Percentiles rank a stretch among this genome's conserved stretches.
These are phyloP conservation scores for Drosophila buzzatii DNA, from an alignment of 2,888 invertebrate species.

Conservation along the genomic window DNA sequence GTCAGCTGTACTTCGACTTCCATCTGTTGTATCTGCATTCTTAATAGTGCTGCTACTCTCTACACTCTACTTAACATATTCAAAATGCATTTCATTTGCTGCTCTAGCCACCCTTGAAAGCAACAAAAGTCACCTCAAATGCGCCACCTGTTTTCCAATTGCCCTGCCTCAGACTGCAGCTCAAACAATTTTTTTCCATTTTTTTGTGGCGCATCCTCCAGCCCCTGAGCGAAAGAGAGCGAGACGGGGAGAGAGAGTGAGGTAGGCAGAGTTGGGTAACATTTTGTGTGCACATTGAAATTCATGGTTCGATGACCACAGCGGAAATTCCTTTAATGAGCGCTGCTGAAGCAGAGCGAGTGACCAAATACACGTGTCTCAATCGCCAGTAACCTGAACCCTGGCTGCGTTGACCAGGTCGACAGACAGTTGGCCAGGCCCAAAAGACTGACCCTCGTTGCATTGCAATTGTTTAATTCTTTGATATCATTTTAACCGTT, in stretches of 20 bases:
- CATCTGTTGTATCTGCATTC: not conserved
- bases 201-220: slow-evolving; percentile 24
- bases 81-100: not conserved
- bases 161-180: slow-evolving; percentile 24
- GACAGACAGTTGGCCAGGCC: slow-evolving; percentile 24
- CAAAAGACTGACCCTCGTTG: slow-evolving; percentile 52
- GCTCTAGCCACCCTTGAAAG: not conserved
- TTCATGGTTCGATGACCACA: slow-evolving; percentile 77
- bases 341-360: slow-evolving; percentile 41
- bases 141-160: slow-evolving; percentile 32
- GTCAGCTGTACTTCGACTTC: not conserved
- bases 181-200: slow-evolving; percentile 34
- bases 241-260: not conserved
- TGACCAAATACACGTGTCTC: slow-evolving; percentile 54
- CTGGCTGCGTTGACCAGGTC: slow-evolving; percentile 22
- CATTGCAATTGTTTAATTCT: slow-evolving; percentile 47
- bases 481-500: slow-evolving; percentile 47
- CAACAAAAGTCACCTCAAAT: slow-evolving; percentile 2
- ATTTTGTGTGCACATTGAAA: slow-evolving; percentile 74
- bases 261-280: slow-evolving; percentile 12
- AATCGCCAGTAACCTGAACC: slow-evolving; percentile 52
- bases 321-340: slow-evolving; percentile 80
- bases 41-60: not conserved
- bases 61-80: not conserved
- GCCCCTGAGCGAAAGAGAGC: not conserved